Evolutionary conservation across 2,888 invertebrate species (phyloP).

Genomic region (Eristalinus sepulchralis): DNA sequence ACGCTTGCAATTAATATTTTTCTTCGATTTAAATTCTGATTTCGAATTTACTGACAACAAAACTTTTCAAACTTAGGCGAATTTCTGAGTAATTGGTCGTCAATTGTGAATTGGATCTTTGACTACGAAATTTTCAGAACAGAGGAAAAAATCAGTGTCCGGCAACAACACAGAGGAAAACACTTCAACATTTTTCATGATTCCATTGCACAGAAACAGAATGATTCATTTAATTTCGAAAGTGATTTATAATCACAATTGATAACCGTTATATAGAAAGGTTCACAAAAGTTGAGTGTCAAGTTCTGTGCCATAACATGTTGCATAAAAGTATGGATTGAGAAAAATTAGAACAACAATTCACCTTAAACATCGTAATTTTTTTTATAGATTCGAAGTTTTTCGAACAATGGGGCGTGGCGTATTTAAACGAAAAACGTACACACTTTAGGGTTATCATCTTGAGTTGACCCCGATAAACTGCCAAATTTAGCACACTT

Average conservation of each 20-base stretch:
- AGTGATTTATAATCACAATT: background rate
- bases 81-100: too few relatives aligned
- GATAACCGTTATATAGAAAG: background rate
- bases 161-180: too few relatives aligned
- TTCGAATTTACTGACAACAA: too few relatives aligned
- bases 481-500: background rate
- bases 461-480: background rate
- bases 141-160: too few relatives aligned
- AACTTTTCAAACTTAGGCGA: too few relatives aligned
- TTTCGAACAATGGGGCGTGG: background rate
- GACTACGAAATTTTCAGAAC: too few relatives aligned
- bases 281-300: background rate
- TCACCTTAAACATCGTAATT: background rate
- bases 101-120: too few relatives aligned
- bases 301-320: background rate
- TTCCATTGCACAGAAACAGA: too few relatives aligned
- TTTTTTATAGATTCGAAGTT: background rate
- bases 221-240: too few relatives aligned
- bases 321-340: background rate
- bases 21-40: too few relatives aligned
- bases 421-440: background rate
- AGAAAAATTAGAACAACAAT: background rate
- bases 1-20: too few relatives aligned
- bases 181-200: too few relatives aligned
- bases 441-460: background rate